Evolutionary conservation across 2,888 invertebrate species (phyloP), one percentile per base, ranked within the genome.

Genomic region (Caenorhabditis plicata): DNA sequence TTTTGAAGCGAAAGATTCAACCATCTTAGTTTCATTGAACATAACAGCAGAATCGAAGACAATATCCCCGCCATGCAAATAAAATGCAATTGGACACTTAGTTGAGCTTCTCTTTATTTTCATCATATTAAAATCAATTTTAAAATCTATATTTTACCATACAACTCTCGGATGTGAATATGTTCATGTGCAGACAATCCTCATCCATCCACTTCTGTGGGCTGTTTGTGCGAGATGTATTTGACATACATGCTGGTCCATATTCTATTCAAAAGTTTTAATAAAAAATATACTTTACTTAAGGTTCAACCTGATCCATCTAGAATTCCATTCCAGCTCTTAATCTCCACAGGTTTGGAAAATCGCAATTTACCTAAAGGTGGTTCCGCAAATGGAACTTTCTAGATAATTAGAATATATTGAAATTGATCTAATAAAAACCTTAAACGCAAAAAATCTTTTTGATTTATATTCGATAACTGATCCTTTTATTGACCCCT

Each of bases 21-120:
- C n/a, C n/a, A n/a, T n/a, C n/a, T n/a, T n/a, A 2, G 64, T 61
- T 35, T 77, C 75, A 39, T 72, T 67, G 58, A 74, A 77, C 76
- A 74, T 74, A 8, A 73, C 70, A 1, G 75, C 74, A 4, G 73
- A 73, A 29, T 76, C 76, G 46, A 68, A 76, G 25, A 50, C 58
- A 27, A 75, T 47, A 3, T 48, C 65, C 13, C 77, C 77, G 8
- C 77, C 77, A 38, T 77, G 77, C 11, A 77, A 38, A 47, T 77
- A 77, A 23, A 62, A 58, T 2, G 70, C 57, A 1, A 75, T 64
- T 4, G 76, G 66, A 36, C 77, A 77, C 15, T 56, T 46, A n/a
- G n/a, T n/a, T n/a, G n/a, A n/a, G n/a, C n/a, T n/a, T n/a, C n/a
- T n/a, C n/a, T n/a, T n/a, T n/a, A n/a, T n/a, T n/a, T n/a, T n/a